Evolutionary conservation across 1,140 invertebrate species (phyloP), one percentile per base, ranked within the genome.

Genomic region (Drosophila paulistorum): DNA sequence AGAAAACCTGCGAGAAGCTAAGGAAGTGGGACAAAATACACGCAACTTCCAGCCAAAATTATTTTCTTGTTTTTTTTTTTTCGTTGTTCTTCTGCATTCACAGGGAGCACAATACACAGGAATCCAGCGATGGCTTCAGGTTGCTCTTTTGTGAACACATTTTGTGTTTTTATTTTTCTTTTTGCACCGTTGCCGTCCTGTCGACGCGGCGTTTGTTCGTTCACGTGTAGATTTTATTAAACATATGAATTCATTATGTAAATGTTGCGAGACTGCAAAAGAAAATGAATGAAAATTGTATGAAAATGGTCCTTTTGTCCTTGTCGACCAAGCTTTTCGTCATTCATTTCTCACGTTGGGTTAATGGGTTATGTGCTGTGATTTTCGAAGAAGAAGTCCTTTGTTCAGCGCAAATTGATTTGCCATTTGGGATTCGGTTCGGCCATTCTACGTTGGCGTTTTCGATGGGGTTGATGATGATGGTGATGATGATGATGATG

Each of bases 181-280:
- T 35, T 3, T 10, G 7, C 35, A 10, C 35, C 9, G 35, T 10
- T 37, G 35, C 10, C 10, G 35, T 37, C 9, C 35, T 37, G 35
- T 37, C 11, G 1, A 23, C 48, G 41, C 20, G 30, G 23, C 35
- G 35, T 62, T 63, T 79, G 70, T 79, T 76, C 33, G 79, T 79
- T 83, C 84, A 83, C 80, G 80, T 89, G 84, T 89, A 80, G 79
- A 89, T 87, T 90, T 90, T 90, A 90, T 90, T 90, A 90, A 90
- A 80, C 89, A 86, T 86, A 91, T 91, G 89, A 91, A 91, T 90
- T 86, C 79, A 91, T 91, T 91, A 90, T 90, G 87, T 74, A 91
- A 91, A 91, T 91, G 73, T 39, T 64, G 59, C 35, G 51, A 30
- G 30, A 51, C 74, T 48, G 33, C 23, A 48, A 68, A 39, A 42